Percentiles rank a stretch among this genome's conserved stretches.
phyloP scores from a whole-genome alignment of 1,140 invertebrate species.

The Vollenhovia emeryi region DNA sequence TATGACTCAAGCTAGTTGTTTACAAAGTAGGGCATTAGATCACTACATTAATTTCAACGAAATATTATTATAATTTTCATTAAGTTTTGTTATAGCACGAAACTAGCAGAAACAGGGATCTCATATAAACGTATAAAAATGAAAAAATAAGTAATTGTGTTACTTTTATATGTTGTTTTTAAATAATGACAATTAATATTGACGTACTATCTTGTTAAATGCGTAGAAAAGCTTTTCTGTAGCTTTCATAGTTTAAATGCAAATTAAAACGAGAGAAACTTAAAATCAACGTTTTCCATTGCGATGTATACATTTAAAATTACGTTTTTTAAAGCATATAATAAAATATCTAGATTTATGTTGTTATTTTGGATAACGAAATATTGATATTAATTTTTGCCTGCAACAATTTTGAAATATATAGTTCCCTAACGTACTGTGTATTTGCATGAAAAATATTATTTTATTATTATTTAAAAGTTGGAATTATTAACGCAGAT shows the following conservation, averaged over 20 bases:
- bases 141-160: not conserved
- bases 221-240: not conserved
- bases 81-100: not conserved
- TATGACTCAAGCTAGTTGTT: not conserved
- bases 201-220: not conserved
- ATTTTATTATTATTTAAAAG: not conserved
- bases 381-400: not conserved
- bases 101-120: not conserved
- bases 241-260: not conserved
- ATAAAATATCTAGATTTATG: not conserved
- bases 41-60: not conserved
- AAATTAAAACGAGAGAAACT: not conserved
- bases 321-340: not conserved
- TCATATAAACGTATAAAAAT: not conserved
- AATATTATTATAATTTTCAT: not conserved
- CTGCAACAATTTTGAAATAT: not conserved
- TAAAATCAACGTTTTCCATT: not conserved
- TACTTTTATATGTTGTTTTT: not conserved
- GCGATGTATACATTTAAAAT: not conserved
- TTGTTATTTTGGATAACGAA: not conserved
- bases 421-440: not conserved
- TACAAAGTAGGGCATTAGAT: slow-evolving; percentile 7
- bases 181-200: not conserved
- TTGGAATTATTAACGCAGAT: not conserved
- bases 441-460: not conserved